These are phyloP conservation scores for Selene dorsalis DNA, from an alignment of 2,797 vertebrate species.

Conservation along the genomic window DNA sequence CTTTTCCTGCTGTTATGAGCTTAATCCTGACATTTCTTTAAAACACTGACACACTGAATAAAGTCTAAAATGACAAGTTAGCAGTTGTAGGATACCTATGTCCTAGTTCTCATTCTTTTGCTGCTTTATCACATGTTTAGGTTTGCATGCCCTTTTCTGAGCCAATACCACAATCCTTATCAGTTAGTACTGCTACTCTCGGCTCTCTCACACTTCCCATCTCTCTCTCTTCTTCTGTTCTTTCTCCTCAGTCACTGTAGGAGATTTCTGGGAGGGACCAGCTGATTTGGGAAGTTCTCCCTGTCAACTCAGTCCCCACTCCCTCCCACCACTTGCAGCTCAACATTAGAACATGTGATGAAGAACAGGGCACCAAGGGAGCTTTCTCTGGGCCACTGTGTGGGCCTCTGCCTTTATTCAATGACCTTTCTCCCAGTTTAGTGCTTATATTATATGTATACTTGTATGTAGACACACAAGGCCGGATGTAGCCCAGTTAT, in stretches of 20 bases:
- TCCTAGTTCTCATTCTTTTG: constrained; percentile 52
- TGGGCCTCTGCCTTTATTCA: constrained; percentile 58
- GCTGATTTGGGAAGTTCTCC: constrained; percentile 48
- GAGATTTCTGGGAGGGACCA: constrained; percentile 44
- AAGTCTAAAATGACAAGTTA: constrained; percentile 28
- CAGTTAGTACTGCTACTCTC: constrained; percentile 37
- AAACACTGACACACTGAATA: not conserved
- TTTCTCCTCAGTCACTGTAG: constrained; percentile 48
- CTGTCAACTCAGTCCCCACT: constrained; percentile 10
- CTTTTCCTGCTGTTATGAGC: constrained; percentile 1
- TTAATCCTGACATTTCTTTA: not conserved
- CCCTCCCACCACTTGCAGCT: constrained; percentile 5
- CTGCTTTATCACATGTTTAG: constrained; percentile 71
- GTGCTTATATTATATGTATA: constrained; percentile 25
- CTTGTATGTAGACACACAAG: constrained; percentile 35
- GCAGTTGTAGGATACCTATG: constrained; percentile 25
- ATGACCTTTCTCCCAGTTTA: constrained; percentile 74
- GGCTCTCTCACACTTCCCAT: constrained; percentile 40
- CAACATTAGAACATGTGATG: constrained; percentile 54
- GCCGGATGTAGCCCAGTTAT: constrained; percentile 34
- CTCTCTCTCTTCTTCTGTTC: constrained; percentile 29
- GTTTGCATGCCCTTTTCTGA: constrained; percentile 62
- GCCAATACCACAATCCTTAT: constrained; percentile 60
- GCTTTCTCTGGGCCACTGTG: constrained; percentile 52
- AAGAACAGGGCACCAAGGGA: constrained; percentile 63